Evolutionary conservation across 2,113 vertebrate species (phyloP).

Genomic region (Chaenogobius annularis): DNA sequence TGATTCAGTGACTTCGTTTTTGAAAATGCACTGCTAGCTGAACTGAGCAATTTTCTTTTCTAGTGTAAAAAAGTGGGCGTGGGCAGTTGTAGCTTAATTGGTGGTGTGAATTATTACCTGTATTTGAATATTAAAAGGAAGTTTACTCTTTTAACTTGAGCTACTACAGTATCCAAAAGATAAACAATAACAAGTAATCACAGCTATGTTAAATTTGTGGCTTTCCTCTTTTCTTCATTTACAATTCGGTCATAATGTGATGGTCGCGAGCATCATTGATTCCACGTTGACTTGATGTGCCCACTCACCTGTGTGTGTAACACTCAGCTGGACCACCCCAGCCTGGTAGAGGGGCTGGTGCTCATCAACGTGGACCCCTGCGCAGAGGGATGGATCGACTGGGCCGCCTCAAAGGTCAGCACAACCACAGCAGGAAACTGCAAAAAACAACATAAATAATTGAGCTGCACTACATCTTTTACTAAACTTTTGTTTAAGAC

Average conservation of each 20-base stretch:
- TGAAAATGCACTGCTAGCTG: not conserved
- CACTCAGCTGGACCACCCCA: conserved; percentile 86
- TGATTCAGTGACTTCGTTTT: conserved; percentile 2
- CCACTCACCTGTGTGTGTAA: conserved; percentile 18
- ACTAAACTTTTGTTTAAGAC: not conserved
- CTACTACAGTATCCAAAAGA: not conserved
- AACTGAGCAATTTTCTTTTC: not conserved
- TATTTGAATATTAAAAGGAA: not conserved
- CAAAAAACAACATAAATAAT: conserved; percentile 23
- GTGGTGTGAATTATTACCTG: not conserved
- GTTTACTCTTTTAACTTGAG: not conserved
- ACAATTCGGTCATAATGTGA: not conserved
- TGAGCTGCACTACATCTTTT: not conserved
- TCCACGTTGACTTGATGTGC: not conserved
- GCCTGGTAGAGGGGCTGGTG: conserved; percentile 91
- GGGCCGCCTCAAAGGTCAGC: conserved; percentile 93
- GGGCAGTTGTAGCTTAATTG: not conserved
- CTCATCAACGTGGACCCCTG: conserved; percentile 94
- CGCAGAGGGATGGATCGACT: conserved; percentile 98
- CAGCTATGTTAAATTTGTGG: not conserved
- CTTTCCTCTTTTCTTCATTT: not conserved
- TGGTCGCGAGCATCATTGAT: not conserved
- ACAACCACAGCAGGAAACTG: not conserved
- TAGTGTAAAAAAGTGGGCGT: not conserved
- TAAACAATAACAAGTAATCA: not conserved